Percentiles rank a stretch among this genome's conserved stretches.
These are phyloP conservation scores for Cheiracanthium punctorium DNA, from an alignment of 2,888 invertebrate species.

Conservation along the genomic window DNA sequence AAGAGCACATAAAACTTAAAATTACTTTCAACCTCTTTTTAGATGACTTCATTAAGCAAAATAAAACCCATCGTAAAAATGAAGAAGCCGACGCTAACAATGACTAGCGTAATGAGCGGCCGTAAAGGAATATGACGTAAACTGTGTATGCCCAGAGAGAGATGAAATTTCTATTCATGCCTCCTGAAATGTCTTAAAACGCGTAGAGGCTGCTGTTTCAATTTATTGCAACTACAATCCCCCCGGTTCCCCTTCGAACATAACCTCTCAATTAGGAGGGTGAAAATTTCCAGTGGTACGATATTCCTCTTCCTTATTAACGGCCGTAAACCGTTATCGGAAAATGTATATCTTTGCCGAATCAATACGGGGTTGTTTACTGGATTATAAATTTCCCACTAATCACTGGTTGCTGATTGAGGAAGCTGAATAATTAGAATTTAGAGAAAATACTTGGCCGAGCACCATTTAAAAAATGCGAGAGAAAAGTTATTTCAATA, in stretches of 20 bases:
- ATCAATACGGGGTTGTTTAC: constrained; percentile 20
- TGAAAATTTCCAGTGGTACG: not conserved
- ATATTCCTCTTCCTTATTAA: not conserved
- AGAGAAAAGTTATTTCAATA: no score
- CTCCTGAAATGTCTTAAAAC: not conserved
- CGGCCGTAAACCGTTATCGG: not conserved
- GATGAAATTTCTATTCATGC: not conserved
- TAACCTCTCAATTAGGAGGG: not conserved
- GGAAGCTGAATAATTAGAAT: no score
- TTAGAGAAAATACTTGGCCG: no score
- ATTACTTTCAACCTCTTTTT: not conserved
- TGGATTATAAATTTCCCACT: constrained; percentile 31
- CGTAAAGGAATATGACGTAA: no score
- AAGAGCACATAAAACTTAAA: no score
- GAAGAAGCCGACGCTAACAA: no score
- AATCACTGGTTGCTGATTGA: not conserved
- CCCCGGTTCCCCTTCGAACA: no score
- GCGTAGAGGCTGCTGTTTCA: not conserved
- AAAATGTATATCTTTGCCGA: not conserved
- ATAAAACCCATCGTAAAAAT: not conserved
- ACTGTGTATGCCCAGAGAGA: no score
- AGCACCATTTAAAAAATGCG: no score
- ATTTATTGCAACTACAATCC: not conserved
- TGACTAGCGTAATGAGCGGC: no score
- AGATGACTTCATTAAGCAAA: not conserved